phyloP scores from a whole-genome alignment of 1,140 invertebrate genomes.

The Zophobas morio region DNA sequence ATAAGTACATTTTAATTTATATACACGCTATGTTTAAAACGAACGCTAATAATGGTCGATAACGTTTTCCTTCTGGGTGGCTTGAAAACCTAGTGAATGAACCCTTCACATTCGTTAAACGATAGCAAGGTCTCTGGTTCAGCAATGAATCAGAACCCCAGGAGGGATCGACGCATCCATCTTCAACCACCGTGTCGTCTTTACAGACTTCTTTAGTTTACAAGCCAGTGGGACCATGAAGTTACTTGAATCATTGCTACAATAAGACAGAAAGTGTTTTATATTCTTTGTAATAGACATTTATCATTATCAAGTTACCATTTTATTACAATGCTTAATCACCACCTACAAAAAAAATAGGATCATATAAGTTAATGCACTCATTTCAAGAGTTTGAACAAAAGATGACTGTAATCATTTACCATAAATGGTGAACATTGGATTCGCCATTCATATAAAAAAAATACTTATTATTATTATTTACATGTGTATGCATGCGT shows the following conservation, averaged over 20 bases:
- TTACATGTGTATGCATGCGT: too few relatives aligned
- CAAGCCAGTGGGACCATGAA: slow-evolving; percentile 39
- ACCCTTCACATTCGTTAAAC: slow-evolving; percentile 40
- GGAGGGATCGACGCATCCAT: slow-evolving; percentile 38
- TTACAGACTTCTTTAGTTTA: slow-evolving; percentile 46
- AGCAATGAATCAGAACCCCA: slow-evolving; percentile 38
- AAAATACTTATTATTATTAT: too few relatives aligned
- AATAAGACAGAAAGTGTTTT: slow-evolving; percentile 26
- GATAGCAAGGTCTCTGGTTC: slow-evolving; percentile 43
- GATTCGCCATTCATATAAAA: too few relatives aligned
- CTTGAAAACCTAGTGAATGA: slow-evolving; percentile 44
- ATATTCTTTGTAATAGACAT: background rate
- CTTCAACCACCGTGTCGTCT: slow-evolving; percentile 46
- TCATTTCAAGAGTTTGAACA: too few relatives aligned
- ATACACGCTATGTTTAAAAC: slow-evolving; percentile 22
- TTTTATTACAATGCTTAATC: background rate
- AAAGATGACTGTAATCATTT: too few relatives aligned
- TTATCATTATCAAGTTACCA: background rate
- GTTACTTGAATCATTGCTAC: slow-evolving; percentile 34
- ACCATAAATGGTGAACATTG: too few relatives aligned
- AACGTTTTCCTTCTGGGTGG: slow-evolving; percentile 11
- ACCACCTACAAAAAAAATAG: too few relatives aligned
- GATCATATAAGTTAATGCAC: too few relatives aligned
- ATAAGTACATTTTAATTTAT: slow-evolving; percentile 1
- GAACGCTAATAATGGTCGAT: slow-evolving; percentile 28